Base-by-base conservation (phyloP, 2,888 invertebrate genomes). In the Ennomos erosarius region DNA sequence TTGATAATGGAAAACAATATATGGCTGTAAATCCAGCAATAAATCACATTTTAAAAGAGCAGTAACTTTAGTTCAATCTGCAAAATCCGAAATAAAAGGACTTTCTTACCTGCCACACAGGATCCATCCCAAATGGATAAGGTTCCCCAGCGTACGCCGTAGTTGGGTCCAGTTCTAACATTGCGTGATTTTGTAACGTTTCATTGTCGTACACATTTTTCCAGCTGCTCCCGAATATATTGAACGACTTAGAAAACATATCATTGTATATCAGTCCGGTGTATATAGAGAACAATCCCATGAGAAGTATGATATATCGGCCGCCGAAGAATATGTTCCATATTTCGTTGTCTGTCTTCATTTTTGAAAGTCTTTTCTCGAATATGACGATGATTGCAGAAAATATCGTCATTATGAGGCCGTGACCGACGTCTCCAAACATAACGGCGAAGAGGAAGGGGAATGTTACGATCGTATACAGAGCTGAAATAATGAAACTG, bases 341-440 rank as follows among this genome's bases (percentile, higher is more conserved):
- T 56, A 96, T 95, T 94, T 95, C 94, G 72, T 92, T 93, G 76
- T 89, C 92, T 8, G 86, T 84, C 70, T 93, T 93, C 40, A 82
- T 82, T 69, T 90, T 90, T 11, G 84, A 64, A 45, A 96, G 86
- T 60, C 84, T 91, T 68, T 94, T 94, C 78, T 96, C 96, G 68
- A 86, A 92, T 48, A 95, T 74, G 55, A 95, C 94, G 84, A 96
- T 92, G 84, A 93, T 94, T 10, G 93, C 86, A 8, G 94, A 95
- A 75, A 95, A 95, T 46, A 93, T 73, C 5, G 95, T 90, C 94
- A 96, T 94, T 60, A 96, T 88, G 13, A 95, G 68, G 0, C 95
- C 96, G 78, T 96, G 96, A 16, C 96, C 96, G 69, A 94, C 90
- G 84, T 96, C 96, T 16, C 96, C 96, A 82, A 96, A 96, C 96